Conservation (phyloP, 92 coral and sea anemone species). For the Pocillopora grandis region DNA sequence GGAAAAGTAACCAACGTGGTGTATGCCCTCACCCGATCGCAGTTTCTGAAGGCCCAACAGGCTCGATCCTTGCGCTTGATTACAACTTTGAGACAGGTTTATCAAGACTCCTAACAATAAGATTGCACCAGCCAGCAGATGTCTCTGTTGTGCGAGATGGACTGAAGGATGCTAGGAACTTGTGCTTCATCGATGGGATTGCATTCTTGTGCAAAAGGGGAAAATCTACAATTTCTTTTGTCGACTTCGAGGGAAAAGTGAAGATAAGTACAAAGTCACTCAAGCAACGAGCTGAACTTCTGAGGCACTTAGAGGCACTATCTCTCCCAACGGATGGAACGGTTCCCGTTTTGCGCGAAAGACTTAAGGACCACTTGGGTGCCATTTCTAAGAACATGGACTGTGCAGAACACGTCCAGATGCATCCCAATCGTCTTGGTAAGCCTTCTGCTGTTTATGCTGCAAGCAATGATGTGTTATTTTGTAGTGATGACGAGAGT, state of each 20-base stretch:
- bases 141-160: no score
- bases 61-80: no score
- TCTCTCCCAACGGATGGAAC: constrained; percentile 47
- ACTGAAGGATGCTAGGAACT: no score
- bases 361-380: background rate
- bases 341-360: constrained; percentile 49
- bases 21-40: no score
- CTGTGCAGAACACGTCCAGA: constrained; percentile 2
- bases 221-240: constrained; percentile 42
- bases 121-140: no score
- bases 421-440: constrained; percentile 17
- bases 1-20: no score
- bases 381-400: background rate
- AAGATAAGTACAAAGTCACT: constrained; percentile 22
- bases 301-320: background rate
- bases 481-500: constrained; percentile 50
- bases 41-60: no score
- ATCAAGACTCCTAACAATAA: no score
- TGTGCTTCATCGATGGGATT: no score
- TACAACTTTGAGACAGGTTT: no score
- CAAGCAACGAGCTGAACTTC: constrained; percentile 46
- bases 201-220: constrained; percentile 18
- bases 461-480: constrained; percentile 17
- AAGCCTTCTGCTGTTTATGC: no score
- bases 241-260: constrained; percentile 47